Evolutionary conservation across 2,113 vertebrate genomes (phyloP).

Genomic region (Odocoileus hemionus): DNA sequence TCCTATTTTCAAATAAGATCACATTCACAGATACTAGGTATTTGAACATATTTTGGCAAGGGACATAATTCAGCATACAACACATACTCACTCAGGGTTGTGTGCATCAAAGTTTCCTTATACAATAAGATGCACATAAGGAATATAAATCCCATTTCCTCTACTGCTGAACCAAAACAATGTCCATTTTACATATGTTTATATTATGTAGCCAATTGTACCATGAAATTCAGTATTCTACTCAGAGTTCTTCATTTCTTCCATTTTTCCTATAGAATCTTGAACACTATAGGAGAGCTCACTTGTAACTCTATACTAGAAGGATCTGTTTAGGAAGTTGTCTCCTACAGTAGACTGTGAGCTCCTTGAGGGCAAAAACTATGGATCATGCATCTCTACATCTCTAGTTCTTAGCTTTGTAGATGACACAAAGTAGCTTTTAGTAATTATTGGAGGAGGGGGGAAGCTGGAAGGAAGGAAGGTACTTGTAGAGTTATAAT

Average conservation of each 20-base stretch:
- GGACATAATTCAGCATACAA: background rate
- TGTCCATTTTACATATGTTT: background rate
- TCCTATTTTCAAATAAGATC: constrained; percentile 2
- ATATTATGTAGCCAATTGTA: background rate
- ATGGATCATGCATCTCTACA: background rate
- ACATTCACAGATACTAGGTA: background rate
- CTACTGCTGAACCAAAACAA: background rate
- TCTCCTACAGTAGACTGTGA: background rate
- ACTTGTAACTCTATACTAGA: background rate
- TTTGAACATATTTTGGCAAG: background rate
- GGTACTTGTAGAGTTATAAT: background rate
- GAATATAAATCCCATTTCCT: constrained; percentile 10
- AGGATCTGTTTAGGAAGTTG: constrained; percentile 21
- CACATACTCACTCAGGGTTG: background rate
- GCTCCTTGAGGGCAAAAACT: background rate
- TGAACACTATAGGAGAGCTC: background rate
- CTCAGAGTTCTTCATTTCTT: background rate
- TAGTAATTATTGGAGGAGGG: constrained; percentile 8
- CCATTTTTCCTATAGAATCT: background rate
- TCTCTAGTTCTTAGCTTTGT: background rate
- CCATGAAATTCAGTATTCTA: background rate
- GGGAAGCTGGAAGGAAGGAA: background rate
- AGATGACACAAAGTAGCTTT: background rate
- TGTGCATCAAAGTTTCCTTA: background rate
- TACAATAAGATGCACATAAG: background rate